phyloP scores from a whole-genome alignment of 2,113 vertebrate species.

The Suricata suricatta region DNA sequence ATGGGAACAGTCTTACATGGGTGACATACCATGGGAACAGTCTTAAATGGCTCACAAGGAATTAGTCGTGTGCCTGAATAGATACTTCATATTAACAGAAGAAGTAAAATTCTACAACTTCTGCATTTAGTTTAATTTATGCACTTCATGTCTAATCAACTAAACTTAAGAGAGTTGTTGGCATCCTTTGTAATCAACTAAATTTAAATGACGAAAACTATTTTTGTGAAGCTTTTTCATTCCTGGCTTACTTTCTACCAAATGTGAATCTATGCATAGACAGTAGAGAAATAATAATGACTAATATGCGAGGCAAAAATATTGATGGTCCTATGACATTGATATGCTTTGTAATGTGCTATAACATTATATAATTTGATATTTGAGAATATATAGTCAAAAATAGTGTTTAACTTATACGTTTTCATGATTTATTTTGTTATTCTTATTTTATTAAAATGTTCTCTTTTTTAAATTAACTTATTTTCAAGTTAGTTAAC shows the following conservation, averaged over 20 bases:
- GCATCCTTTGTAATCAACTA: conserved; percentile 74
- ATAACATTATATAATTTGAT: conserved; percentile 12
- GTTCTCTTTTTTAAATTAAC: background rate
- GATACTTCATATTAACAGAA: conserved; percentile 40
- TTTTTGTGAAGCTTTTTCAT: conserved; percentile 69
- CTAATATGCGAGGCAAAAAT: conserved; percentile 41
- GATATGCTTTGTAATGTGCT: background rate
- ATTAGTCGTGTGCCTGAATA: conserved; percentile 44
- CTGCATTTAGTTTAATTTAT: conserved; percentile 62
- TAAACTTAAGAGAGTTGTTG: conserved; percentile 47
- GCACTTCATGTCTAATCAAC: conserved; percentile 70
- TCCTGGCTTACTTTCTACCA: conserved; percentile 33
- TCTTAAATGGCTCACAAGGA: background rate
- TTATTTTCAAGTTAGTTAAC: no score
- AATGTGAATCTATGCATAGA: background rate
- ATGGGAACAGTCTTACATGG: background rate
- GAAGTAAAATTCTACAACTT: conserved; percentile 68
- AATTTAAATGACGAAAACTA: conserved; percentile 71
- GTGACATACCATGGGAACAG: background rate
- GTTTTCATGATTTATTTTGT: background rate
- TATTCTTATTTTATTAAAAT: conserved; percentile 12
- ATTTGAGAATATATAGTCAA: background rate
- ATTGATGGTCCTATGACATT: conserved; percentile 52
- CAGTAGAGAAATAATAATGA: background rate
- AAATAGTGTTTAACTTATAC: background rate